Evolutionary conservation across 1,140 invertebrate genomes (phyloP).

Genomic region (Scaptomyza pallida): DNA sequence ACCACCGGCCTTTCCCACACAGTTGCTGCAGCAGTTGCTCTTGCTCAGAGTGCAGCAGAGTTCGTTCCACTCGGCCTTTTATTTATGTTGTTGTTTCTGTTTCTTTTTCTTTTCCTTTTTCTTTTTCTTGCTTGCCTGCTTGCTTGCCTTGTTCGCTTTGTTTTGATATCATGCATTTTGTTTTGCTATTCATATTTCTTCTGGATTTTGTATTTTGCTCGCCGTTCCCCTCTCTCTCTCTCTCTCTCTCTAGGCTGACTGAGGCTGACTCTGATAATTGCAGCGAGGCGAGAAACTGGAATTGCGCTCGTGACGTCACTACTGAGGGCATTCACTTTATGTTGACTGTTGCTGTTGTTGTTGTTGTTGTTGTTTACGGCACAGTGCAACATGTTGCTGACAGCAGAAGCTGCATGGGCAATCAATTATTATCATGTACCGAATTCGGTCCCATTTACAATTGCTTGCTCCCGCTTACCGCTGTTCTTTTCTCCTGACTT

Average conservation of each 20-base stretch:
- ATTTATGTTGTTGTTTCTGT: slow-evolving; percentile 32
- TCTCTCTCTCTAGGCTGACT: neutral
- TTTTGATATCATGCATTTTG: slow-evolving; percentile 79
- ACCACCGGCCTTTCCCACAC: slow-evolving; percentile 69
- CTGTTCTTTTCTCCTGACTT: neutral
- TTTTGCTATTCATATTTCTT: slow-evolving; percentile 79
- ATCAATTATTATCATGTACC: slow-evolving; percentile 45
- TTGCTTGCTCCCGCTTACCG: slow-evolving; percentile 20
- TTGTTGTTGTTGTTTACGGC: slow-evolving; percentile 28
- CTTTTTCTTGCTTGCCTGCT: slow-evolving; percentile 16
- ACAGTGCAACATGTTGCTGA: slow-evolving; percentile 67
- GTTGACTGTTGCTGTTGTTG: slow-evolving; percentile 37
- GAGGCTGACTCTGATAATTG: slow-evolving; percentile 32
- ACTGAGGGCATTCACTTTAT: slow-evolving; percentile 76
- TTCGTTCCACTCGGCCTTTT: slow-evolving; percentile 71
- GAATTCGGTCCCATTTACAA: slow-evolving; percentile 40
- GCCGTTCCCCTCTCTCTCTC: slow-evolving; percentile 50
- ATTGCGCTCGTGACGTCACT: slow-evolving; percentile 63
- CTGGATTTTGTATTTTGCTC: slow-evolving; percentile 81
- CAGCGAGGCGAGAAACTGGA: slow-evolving; percentile 45
- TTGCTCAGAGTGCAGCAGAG: slow-evolving; percentile 72
- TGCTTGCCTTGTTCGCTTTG: slow-evolving; percentile 43
- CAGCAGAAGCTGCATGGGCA: slow-evolving; percentile 53
- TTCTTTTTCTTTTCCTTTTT: slow-evolving; percentile 29
- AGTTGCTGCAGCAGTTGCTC: slow-evolving; percentile 12